Percentiles rank a stretch among this genome's conserved stretches.
These are phyloP conservation scores for Dissostichus mawsoni DNA, from an alignment of 2,113 vertebrate species.

Conservation along the genomic window DNA sequence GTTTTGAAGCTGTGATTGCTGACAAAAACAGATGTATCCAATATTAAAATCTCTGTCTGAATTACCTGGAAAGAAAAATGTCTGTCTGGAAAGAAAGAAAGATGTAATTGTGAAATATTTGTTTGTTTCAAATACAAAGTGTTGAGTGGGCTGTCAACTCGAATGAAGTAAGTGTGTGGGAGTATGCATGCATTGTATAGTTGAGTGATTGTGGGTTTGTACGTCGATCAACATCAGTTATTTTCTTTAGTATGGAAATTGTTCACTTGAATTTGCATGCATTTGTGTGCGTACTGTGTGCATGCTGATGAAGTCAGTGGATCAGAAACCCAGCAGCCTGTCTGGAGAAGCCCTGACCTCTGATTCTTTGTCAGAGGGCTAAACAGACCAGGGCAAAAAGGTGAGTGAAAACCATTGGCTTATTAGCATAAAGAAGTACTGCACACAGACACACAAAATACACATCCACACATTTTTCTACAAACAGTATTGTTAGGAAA, in stretches of 20 bases:
- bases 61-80: slow-evolving; percentile 12
- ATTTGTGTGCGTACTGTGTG: slow-evolving; percentile 28
- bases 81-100: not conserved
- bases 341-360: slow-evolving; percentile 73
- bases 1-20: slow-evolving; percentile 4
- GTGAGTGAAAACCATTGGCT: slow-evolving; percentile 40
- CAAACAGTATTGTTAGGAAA: slow-evolving; percentile 12
- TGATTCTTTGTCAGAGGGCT: slow-evolving; percentile 62
- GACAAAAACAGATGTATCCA: not conserved
- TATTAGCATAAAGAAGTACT: slow-evolving; percentile 65
- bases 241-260: slow-evolving; percentile 13
- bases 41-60: slow-evolving; percentile 17
- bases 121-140: slow-evolving; percentile 1
- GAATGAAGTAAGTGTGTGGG: not conserved
- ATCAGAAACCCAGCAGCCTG: slow-evolving; percentile 55
- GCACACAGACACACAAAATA: slow-evolving; percentile 10
- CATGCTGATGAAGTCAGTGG: slow-evolving; percentile 62
- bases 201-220: slow-evolving; percentile 20
- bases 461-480: slow-evolving; percentile 10
- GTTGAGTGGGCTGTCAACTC: not conserved
- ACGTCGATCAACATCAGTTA: slow-evolving; percentile 37
- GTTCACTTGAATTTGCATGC: slow-evolving; percentile 46
- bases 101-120: slow-evolving; percentile 16
- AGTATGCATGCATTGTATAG: slow-evolving; percentile 13
- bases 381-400: slow-evolving; percentile 54